Evolutionary conservation across 1,140 invertebrate species (phyloP).

Genomic region (Alviniconcha marisindica): DNA sequence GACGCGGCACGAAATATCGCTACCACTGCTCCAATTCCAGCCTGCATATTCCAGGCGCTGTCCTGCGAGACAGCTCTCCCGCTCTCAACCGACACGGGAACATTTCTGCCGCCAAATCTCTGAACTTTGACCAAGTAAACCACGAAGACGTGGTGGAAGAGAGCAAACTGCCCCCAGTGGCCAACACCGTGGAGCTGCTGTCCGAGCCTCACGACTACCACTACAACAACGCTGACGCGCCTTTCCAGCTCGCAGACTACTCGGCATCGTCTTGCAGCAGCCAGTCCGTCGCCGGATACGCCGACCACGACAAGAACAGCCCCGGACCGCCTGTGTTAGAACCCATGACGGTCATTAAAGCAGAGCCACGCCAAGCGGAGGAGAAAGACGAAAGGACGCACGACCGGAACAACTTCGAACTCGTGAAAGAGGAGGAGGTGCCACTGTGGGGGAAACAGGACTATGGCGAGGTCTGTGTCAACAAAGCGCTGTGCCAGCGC

Average conservation of each 20-base stretch:
- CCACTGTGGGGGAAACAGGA: too few species aligned
- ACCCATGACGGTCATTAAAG: not conserved
- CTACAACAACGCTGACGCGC: not conserved
- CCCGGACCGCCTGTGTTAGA: not conserved
- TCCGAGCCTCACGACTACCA: slow-evolving; percentile 26
- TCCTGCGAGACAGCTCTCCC: not conserved
- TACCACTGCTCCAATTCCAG: not conserved
- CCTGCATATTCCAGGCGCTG: not conserved
- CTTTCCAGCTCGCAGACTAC: not conserved
- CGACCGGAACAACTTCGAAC: too few species aligned
- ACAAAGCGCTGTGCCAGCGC: too few species aligned
- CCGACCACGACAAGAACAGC: not conserved
- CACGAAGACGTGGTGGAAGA: slow-evolving; percentile 23
- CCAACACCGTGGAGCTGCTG: slow-evolving; percentile 34
- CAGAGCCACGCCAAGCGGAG: not conserved
- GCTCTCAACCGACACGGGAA: not conserved
- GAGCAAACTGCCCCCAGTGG: slow-evolving; percentile 31
- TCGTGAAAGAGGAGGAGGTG: too few species aligned
- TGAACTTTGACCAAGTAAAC: not conserved
- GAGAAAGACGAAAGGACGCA: not conserved
- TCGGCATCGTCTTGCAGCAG: not conserved
- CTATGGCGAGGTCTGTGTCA: too few species aligned
- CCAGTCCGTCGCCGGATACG: not conserved
- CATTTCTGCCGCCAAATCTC: not conserved
- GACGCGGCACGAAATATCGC: not conserved